Base-by-base conservation (phyloP, 2,888 invertebrate species). In the Lepidochitona cinerea region DNA sequence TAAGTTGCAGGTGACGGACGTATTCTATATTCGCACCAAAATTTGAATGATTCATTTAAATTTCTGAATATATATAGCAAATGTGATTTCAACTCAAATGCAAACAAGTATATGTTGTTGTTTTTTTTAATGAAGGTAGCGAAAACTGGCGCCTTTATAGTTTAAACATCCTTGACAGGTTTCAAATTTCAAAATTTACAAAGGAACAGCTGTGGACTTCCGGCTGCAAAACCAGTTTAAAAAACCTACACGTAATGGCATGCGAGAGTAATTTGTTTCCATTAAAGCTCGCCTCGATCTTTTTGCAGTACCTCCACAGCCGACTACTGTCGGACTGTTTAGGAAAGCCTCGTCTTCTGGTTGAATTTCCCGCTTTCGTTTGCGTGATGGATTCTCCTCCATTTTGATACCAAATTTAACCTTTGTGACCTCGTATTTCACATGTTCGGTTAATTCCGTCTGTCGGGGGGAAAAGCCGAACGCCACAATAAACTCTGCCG, bases 361-460 rank as follows among this genome's bases (percentile, higher is more conserved):
- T 82, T 82, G 82, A 84, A 84, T 75, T 72, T 83, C 82, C 74
- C 84, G 82, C 84, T 84, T 84, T 69, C 84, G 75, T 73, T 84
- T 84, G 52, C 81, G 77, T 75, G 76, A 79, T 41, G 79, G 66
- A 59, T 68, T 70, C 79, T 69, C 81, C 76, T 77, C 78, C 80
- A 76, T 81, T 79, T 68, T 52, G 36, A 33, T 37, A 37, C 29
- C 36, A 35, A 65, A 37, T 65, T 49, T 49, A 23, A 18, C 7
- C 49, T 49, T 49, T 49, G 49, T 49, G 49, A 49, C 7, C 49
- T 7, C n/a, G n/a, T n/a, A n/a, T n/a, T n/a, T n/a, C n/a, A n/a
- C n/a, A n/a, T n/a, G 2, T 7, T 49, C 49, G 49, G 49, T 23
- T 49, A 2, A n/a, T 49, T 49, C 49, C 49, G 49, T 18, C n/a